Conservation (phyloP, 2,113 vertebrate genomes). For the Sterna hirundo region DNA sequence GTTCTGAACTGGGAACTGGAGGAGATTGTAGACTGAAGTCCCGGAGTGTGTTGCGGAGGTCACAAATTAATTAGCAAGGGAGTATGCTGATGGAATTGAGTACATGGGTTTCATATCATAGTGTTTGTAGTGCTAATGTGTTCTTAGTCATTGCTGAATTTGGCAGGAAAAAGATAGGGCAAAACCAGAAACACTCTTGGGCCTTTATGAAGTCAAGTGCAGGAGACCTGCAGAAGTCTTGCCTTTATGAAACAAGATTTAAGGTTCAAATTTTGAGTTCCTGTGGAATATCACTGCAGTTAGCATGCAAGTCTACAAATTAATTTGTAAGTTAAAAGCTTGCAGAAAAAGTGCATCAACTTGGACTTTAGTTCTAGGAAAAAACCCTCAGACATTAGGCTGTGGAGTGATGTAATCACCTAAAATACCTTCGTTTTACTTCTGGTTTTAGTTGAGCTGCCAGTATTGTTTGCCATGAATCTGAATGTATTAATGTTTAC, state of each 20-base stretch:
- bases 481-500: not conserved
- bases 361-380: not conserved
- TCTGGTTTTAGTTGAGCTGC: not conserved
- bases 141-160: not conserved
- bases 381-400: not conserved
- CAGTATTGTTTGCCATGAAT: not conserved
- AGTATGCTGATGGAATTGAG: not conserved
- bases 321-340: not conserved
- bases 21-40: not conserved
- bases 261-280: not conserved
- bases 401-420: not conserved
- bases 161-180: not conserved
- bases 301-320: not conserved
- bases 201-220: not conserved
- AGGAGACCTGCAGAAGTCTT: not conserved
- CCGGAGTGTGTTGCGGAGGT: not conserved
- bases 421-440: not conserved
- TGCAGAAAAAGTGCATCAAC: not conserved
- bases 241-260: not conserved
- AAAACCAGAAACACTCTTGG: not conserved
- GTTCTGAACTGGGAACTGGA: not conserved
- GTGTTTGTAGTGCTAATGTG: not conserved
- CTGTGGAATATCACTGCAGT: not conserved
- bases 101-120: not conserved
- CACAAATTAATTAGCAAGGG: slow-evolving; percentile 15